Base-by-base conservation (phyloP, 2,113 vertebrate species). In the Corythaixoides concolor region DNA sequence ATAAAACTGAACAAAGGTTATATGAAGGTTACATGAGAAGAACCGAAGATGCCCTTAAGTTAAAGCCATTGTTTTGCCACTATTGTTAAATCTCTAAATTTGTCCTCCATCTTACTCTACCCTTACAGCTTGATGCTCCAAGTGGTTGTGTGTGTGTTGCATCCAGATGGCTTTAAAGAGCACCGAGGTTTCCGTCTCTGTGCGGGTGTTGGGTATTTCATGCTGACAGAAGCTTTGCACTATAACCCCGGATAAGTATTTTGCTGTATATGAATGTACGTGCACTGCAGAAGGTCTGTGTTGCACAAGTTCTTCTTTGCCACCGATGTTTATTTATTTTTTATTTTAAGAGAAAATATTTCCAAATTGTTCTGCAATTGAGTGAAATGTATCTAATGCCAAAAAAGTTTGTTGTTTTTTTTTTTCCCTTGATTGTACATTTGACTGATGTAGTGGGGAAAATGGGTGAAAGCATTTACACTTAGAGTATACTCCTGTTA, bases 141-240 rank as follows among this genome's bases (percentile, higher is more conserved):
- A 43, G 78, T n/a, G 59, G 81, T 12, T 60, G 43, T 63, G 60
- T 45, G 10, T 21, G 23, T 28, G 33, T 18, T 33, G 45, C 72
- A 85, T 75, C 62, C 78, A 27, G 77, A 5, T 58, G 97, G 95
- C 59, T 85, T 53, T 41, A 32, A 64, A 35, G 92, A 93, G 77
- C 56, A 26, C 85, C 67, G 4, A 39, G 84, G 64, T 75, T 72
- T 66, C 75, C 23, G 43, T 50, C n/a, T 55, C 72, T 41, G 27
- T 39, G 68, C 6, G 4, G 75, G 35, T 37, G 4, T 58, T 30
- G 62, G 88, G 66, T 89, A 12, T 50, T 88, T 32, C 82, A 73
- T 91, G 94, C 96, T 83, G 95, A 85, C 85, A 92, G 89, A 66
- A 85, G 90, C 92, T 96, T 97, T 97, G 94, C 91, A 96, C 96